A percentile compares a stretch with the other conserved stretches of the same genome.
Conservation (phyloP, 2,113 vertebrate genomes). For the Peromyscus polionotus region DNA sequence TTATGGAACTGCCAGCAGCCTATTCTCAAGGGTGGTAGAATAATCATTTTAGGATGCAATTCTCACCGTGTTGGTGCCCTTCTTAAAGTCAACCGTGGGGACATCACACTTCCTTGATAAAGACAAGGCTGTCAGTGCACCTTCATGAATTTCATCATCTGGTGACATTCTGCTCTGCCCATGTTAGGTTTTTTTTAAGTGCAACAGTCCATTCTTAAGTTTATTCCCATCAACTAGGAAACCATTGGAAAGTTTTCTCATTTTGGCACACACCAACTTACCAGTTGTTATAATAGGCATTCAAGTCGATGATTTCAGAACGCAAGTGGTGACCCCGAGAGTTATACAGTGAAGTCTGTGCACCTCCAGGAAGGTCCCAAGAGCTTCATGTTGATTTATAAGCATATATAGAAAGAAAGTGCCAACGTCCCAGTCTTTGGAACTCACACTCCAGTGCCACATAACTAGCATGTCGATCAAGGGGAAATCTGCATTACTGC, state of each 20-base stretch:
- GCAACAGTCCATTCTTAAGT: neutral
- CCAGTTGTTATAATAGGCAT: neutral
- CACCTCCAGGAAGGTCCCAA: neutral
- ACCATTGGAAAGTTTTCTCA: neutral
- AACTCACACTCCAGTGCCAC: neutral
- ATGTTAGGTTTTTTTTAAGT: neutral
- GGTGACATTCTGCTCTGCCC: neutral
- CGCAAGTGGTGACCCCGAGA: neutral
- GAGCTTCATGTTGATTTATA: neutral
- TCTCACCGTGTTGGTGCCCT: neutral
- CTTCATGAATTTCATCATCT: neutral
- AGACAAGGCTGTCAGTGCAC: neutral
- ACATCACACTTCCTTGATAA: neutral
- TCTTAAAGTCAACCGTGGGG: neutral
- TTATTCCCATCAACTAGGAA: neutral
- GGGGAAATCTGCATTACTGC: neutral
- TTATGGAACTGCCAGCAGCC: neutral
- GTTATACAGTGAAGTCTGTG: neutral
- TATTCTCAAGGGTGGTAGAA: rapidly evolving
- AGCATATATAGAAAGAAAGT: neutral
- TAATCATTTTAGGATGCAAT: neutral
- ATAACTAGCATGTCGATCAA: neutral
- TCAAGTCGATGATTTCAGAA: neutral
- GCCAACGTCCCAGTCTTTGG: too few species aligned
- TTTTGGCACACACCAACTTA: neutral